These are phyloP conservation scores for Ectropis grisescens DNA, from an alignment of 1,140 invertebrate species.

Conservation along the genomic window DNA sequence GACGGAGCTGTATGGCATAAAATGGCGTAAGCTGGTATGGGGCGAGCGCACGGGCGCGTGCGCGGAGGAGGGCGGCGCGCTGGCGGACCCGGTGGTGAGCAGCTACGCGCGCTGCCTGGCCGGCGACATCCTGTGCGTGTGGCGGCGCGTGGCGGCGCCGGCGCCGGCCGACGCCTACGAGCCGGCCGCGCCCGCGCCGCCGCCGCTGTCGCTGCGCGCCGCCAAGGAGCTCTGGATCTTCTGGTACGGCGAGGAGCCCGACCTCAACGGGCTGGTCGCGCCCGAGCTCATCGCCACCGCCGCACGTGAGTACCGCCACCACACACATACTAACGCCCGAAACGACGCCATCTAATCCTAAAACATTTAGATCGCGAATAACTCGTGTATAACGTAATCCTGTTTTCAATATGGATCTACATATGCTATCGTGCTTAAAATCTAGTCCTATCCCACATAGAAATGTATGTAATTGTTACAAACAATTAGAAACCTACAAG, in stretches of 20 bases:
- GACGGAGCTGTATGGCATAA: slow-evolving; percentile 98
- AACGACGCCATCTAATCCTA: too few relatives aligned
- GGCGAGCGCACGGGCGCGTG: slow-evolving; percentile 77
- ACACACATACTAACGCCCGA: too few relatives aligned
- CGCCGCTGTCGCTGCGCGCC: slow-evolving; percentile 81
- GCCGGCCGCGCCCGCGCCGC: slow-evolving; percentile 60
- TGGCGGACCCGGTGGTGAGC: slow-evolving; percentile 93
- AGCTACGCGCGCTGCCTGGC: slow-evolving; percentile 95
- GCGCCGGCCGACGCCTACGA: slow-evolving; percentile 73
- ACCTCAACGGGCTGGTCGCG: slow-evolving; percentile 85
- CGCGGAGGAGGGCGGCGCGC: slow-evolving; percentile 72
- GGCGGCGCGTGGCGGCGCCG: slow-evolving; percentile 85
- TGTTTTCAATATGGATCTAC: too few relatives aligned
- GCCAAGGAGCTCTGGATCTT: slow-evolving; percentile 99
- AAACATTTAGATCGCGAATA: too few relatives aligned
- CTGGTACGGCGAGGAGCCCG: slow-evolving; percentile 98
- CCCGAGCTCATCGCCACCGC: slow-evolving; percentile 81
- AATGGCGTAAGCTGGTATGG: slow-evolving; percentile 96
- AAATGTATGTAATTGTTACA: too few relatives aligned
- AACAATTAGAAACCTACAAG: too few relatives aligned
- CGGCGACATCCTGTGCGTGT: slow-evolving; percentile 95
- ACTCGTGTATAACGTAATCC: too few relatives aligned
- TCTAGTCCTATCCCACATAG: too few relatives aligned
- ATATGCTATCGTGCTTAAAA: too few relatives aligned
- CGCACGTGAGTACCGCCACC: slow-evolving; percentile 79